Evolutionary conservation across 92 coral and sea anemone species (phyloP).

Genomic region (Parazoanthus darwini): DNA sequence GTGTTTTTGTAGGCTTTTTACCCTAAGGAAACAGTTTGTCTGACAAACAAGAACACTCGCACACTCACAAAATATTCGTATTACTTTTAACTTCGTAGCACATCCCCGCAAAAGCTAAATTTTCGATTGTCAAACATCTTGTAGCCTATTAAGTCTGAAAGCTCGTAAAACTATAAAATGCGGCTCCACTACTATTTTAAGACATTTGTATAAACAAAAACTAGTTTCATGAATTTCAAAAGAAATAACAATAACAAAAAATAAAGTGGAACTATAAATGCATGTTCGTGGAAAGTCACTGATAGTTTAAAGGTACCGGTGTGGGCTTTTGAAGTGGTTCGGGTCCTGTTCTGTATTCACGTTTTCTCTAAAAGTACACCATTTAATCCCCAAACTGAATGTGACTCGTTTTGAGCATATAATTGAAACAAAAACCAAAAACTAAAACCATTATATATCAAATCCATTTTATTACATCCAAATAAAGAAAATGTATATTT

Average conservation of each 20-base stretch:
- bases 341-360: not conserved
- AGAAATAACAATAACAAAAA: too few relatives aligned
- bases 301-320: not conserved
- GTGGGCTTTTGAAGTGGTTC: not conserved
- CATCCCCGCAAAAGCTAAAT: not conserved
- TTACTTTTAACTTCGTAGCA: not conserved
- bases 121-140: not conserved
- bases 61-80: not conserved
- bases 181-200: not conserved
- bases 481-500: not conserved
- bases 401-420: not conserved
- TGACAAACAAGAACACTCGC: not conserved
- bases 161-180: not conserved
- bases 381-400: not conserved
- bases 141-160: not conserved
- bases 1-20: not conserved
- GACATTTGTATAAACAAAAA: too few relatives aligned
- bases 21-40: not conserved
- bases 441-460: not conserved
- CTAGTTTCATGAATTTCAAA: not conserved
- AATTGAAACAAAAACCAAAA: too few relatives aligned
- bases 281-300: not conserved
- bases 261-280: not conserved
- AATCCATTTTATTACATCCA: not conserved
- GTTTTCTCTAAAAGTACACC: not conserved